Conservation (phyloP, 2,888 invertebrate species). For the Cetonia aurata region DNA sequence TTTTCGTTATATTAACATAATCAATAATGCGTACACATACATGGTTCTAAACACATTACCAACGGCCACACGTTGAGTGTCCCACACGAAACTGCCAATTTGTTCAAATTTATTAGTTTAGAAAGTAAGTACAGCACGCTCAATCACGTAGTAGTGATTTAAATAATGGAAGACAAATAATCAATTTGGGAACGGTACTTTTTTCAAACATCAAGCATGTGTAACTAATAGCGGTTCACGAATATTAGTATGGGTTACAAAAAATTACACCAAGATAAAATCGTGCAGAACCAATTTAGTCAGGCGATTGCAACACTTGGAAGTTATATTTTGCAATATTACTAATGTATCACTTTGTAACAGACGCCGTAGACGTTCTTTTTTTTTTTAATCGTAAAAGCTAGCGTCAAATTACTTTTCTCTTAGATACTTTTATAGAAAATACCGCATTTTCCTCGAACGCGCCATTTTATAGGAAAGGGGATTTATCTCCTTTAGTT, state of each 20-base stretch:
- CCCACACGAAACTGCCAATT: slow-evolving; percentile 34
- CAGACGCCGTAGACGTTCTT: too few relatives aligned
- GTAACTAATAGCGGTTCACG: slow-evolving; percentile 16
- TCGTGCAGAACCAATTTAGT: not conserved
- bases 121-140: slow-evolving; percentile 24
- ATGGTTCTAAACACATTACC: slow-evolving; percentile 20
- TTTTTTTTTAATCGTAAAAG: too few relatives aligned
- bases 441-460: too few relatives aligned
- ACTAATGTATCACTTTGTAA: too few relatives aligned
- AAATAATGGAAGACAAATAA: slow-evolving; percentile 22
- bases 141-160: slow-evolving; percentile 38
- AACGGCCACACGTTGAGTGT: slow-evolving; percentile 36
- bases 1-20: slow-evolving; percentile 35
- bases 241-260: slow-evolving; percentile 15
- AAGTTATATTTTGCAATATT: too few relatives aligned
- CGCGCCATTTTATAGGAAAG: too few relatives aligned
- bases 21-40: slow-evolving; percentile 20
- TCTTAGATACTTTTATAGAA: too few relatives aligned
- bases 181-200: slow-evolving; percentile 25
- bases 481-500: too few relatives aligned
- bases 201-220: not conserved
- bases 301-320: too few relatives aligned
- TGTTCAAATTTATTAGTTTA: slow-evolving; percentile 35
- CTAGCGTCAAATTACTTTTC: too few relatives aligned
- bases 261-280: slow-evolving; percentile 7